Evolutionary conservation across 2,888 invertebrate species (phyloP).

Genomic region (Timandra comae): DNA sequence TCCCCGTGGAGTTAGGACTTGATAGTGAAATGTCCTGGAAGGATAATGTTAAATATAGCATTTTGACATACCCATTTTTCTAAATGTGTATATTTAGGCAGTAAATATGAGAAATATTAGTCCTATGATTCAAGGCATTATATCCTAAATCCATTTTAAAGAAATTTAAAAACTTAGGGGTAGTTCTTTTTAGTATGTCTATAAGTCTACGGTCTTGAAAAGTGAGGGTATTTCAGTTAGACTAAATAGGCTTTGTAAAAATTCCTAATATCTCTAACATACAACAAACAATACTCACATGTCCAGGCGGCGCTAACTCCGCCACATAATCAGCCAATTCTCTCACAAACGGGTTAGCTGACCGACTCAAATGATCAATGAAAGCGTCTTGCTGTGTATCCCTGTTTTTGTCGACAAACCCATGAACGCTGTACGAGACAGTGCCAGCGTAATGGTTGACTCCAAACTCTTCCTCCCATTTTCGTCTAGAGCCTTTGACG

Average conservation of each 20-base stretch:
- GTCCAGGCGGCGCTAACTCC: constrained; percentile 78
- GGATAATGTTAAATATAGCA: no score
- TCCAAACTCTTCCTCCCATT: constrained; percentile 94
- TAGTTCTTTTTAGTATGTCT: no score
- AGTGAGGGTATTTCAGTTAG: no score
- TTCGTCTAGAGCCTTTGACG: constrained; percentile 89
- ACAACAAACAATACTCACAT: constrained; percentile 70
- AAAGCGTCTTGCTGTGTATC: constrained; percentile 96
- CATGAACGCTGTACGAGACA: constrained; percentile 87
- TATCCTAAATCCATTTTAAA: no score
- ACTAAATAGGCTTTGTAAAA: no score
- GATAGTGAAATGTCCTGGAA: constrained; percentile 73
- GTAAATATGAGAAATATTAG: no score
- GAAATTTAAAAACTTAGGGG: no score
- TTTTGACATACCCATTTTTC: no score
- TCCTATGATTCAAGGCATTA: no score
- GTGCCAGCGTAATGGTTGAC: constrained; percentile 92
- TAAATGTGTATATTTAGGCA: no score
- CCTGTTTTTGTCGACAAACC: constrained; percentile 93
- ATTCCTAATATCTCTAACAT: no score
- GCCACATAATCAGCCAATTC: constrained; percentile 79
- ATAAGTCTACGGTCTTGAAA: no score
- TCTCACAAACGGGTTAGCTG: constrained; percentile 88
- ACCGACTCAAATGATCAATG: constrained; percentile 91
- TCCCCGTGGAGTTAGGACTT: constrained; percentile 62